phyloP scores from a whole-genome alignment of 2,113 vertebrate genomes.

The Narcine bancroftii region DNA sequence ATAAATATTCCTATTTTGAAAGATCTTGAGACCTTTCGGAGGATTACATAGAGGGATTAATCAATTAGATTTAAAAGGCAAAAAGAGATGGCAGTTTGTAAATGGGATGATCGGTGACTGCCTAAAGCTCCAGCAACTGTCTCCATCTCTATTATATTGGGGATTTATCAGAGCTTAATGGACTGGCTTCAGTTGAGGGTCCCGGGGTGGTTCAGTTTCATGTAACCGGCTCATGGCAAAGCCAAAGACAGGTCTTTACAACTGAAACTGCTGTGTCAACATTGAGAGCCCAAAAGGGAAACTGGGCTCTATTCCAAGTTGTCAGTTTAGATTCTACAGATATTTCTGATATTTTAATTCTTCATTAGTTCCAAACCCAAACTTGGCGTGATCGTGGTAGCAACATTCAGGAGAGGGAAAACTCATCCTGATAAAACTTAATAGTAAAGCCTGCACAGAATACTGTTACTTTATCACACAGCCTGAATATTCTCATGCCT shows the following conservation, averaged over 20 bases:
- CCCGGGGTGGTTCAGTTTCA: background rate
- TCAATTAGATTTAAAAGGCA: slow-evolving; percentile 25
- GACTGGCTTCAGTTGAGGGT: slow-evolving; percentile 9
- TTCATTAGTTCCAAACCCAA: background rate
- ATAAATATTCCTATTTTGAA: background rate
- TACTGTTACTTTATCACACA: background rate
- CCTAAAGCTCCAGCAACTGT: background rate
- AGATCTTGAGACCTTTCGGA: background rate
- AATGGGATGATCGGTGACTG: background rate
- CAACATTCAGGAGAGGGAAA: background rate
- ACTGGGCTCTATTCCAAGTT: slow-evolving; percentile 11
- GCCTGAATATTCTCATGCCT: background rate
- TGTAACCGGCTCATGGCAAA: background rate
- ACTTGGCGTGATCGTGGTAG: background rate
- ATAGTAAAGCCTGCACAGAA: background rate
- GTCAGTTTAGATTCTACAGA: slow-evolving; percentile 10
- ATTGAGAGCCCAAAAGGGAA: background rate
- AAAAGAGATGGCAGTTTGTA: background rate
- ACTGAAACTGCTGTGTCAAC: slow-evolving; percentile 16
- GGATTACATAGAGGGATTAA: slow-evolving; percentile 9
- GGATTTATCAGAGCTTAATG: slow-evolving; percentile 2
- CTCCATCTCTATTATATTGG: background rate
- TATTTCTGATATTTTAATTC: slow-evolving; percentile 21
- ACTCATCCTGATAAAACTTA: background rate
- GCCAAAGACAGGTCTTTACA: background rate